Evolutionary conservation across 2,888 invertebrate genomes (phyloP).

Genomic region (Parnassius mnemosyne): DNA sequence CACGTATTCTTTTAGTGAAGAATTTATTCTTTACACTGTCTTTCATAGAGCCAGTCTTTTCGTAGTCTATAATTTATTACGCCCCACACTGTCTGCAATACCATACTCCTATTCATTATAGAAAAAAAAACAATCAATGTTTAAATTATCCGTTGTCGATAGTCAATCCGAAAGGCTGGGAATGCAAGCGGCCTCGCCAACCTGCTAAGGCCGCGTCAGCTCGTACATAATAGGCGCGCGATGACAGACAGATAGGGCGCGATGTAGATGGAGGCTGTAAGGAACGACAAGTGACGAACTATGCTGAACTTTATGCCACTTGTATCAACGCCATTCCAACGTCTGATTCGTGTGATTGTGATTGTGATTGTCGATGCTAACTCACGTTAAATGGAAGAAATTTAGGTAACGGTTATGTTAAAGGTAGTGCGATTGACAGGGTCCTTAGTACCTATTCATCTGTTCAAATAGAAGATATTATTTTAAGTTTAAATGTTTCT

Average conservation of each 20-base stretch:
- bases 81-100: slow-evolving; percentile 25
- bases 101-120: slow-evolving; percentile 32
- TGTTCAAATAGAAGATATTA: no score
- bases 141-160: slow-evolving; percentile 35
- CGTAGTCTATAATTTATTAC: slow-evolving; percentile 6
- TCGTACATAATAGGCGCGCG: slow-evolving; percentile 64
- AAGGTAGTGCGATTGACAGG: no score
- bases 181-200: slow-evolving; percentile 50
- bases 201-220: slow-evolving; percentile 56
- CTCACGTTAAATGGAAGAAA: background rate
- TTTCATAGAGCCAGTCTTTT: background rate
- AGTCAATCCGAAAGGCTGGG: slow-evolving; percentile 55
- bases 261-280: slow-evolving; percentile 28
- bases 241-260: slow-evolving; percentile 64
- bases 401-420: no score
- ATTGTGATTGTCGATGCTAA: background rate
- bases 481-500: no score
- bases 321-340: slow-evolving; percentile 17
- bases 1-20: background rate
- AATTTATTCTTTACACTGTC: slow-evolving; percentile 4
- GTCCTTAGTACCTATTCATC: no score
- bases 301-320: slow-evolving; percentile 17
- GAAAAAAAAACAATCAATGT: slow-evolving; percentile 32
- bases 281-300: slow-evolving; percentile 20
- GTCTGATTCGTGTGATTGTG: slow-evolving; percentile 2